A percentile compares a stretch with the other conserved stretches of the same genome.
Conservation (phyloP, 1,140 invertebrate species). For the Acarapis woodi region DNA sequence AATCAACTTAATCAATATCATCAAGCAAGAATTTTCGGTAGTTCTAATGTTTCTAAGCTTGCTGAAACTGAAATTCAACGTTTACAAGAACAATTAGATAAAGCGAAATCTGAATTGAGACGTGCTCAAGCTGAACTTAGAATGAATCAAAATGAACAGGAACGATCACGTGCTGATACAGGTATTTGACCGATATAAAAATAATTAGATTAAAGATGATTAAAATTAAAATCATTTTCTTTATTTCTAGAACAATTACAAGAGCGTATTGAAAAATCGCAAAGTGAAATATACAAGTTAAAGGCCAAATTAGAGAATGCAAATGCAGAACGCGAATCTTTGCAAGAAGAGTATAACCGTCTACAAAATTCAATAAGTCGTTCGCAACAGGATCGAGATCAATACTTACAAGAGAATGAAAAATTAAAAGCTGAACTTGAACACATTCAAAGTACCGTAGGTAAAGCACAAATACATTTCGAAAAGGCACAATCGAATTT, state of each 20-base stretch:
- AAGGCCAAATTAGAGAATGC: constrained; percentile 78
- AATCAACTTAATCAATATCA: not conserved
- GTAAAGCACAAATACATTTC: constrained; percentile 59
- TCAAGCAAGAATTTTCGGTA: not conserved
- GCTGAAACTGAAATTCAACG: constrained; percentile 12
- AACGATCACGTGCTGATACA: constrained; percentile 45
- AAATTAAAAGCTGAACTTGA: constrained; percentile 69
- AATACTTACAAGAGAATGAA: constrained; percentile 48
- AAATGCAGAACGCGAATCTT: constrained; percentile 63
- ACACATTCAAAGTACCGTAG: constrained; percentile 50
- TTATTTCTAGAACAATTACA: constrained; percentile 50
- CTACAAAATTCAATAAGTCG: constrained; percentile 21
- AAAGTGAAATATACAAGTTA: constrained; percentile 69
- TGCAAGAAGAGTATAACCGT: constrained; percentile 51
- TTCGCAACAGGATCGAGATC: constrained; percentile 56
- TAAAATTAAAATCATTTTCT: too few relatives aligned
- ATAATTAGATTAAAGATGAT: too few relatives aligned
- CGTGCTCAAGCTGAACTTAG: constrained; percentile 41
- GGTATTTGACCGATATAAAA: too few relatives aligned
- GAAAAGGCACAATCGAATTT: constrained; percentile 58
- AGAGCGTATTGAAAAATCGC: constrained; percentile 69
- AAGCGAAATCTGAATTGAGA: constrained; percentile 45
- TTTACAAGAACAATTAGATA: constrained; percentile 51
- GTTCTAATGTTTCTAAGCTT: not conserved
- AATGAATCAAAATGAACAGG: constrained; percentile 43